phyloP scores from a whole-genome alignment of 2,113 vertebrate species.

The Peromyscus leucopus region DNA sequence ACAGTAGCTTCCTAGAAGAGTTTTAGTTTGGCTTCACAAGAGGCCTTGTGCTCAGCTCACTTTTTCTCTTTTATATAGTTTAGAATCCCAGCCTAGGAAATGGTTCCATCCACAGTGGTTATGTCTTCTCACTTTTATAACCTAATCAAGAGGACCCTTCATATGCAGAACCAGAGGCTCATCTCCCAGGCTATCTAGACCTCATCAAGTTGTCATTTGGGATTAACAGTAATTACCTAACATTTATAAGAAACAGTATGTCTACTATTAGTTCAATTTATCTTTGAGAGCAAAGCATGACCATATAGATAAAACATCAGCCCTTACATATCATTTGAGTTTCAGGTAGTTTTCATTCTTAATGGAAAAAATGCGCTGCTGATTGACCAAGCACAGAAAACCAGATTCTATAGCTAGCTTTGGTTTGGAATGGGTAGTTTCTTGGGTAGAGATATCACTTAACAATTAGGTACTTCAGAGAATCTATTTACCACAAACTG shows the following conservation, averaged over 20 bases:
- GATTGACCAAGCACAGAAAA: not conserved
- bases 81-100: not conserved
- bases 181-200: not conserved
- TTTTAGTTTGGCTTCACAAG: not conserved
- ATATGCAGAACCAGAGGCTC: not conserved
- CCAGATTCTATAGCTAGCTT: not conserved
- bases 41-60: too few species aligned
- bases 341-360: slow-evolving; percentile 38
- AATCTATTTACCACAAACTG: not conserved
- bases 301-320: not conserved
- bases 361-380: slow-evolving; percentile 1
- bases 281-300: not conserved
- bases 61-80: not conserved
- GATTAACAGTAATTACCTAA: not conserved
- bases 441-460: not conserved
- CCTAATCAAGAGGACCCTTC: not conserved
- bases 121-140: not conserved
- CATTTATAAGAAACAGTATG: not conserved
- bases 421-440: not conserved
- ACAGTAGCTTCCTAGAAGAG: not conserved
- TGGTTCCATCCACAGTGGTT: not conserved
- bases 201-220: not conserved
- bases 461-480: not conserved
- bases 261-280: not conserved
- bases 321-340: not conserved